phyloP scores from a whole-genome alignment of 2,888 invertebrate genomes.

The Piscicola geometra region DNA sequence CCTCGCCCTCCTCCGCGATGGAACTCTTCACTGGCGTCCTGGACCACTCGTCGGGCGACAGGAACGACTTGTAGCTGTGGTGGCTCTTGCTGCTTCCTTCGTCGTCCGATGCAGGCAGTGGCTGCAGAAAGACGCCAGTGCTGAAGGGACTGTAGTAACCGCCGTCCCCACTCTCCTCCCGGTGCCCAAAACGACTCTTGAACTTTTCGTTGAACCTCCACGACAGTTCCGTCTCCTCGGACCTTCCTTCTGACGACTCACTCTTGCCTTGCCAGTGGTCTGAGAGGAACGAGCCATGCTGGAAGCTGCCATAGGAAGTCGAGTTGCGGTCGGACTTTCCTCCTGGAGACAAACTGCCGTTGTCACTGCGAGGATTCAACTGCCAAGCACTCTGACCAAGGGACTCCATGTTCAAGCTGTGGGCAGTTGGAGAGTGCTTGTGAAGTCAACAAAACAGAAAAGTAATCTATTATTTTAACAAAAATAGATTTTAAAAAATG shows the following conservation, averaged over 20 bases:
- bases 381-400: neutral
- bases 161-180: constrained; percentile 11
- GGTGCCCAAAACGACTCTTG: neutral
- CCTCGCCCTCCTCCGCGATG: neutral
- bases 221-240: neutral
- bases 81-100: constrained; percentile 2
- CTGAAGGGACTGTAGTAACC: constrained; percentile 34
- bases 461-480: too few species aligned
- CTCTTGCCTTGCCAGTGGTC: constrained; percentile 27
- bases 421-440: too few species aligned
- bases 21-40: neutral
- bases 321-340: constrained; percentile 38
- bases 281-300: constrained; percentile 32
- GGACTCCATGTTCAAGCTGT: too few species aligned
- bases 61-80: constrained; percentile 22
- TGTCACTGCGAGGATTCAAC: neutral
- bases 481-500: too few species aligned
- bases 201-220: neutral
- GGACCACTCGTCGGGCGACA: neutral
- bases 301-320: constrained; percentile 37
- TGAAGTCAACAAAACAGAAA: too few species aligned
- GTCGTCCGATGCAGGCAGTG: constrained; percentile 5
- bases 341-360: constrained; percentile 30
- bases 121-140: constrained; percentile 20
- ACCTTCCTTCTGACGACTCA: constrained; percentile 7